Conservation (phyloP, 2,797 vertebrate genomes). For the Myoxocephalus aenaeus region DNA sequence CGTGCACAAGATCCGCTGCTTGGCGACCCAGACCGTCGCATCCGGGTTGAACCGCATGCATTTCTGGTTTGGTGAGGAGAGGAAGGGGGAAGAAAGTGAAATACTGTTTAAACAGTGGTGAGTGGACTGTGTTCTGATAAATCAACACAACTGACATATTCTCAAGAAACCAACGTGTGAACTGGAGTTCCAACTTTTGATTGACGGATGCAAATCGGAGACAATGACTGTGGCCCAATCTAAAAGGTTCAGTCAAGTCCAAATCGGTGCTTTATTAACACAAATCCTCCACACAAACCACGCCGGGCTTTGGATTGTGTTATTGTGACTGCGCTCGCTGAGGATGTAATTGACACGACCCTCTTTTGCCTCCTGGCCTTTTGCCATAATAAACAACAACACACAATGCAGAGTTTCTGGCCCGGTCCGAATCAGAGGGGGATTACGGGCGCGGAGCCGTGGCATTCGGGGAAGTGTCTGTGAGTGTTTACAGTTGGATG, state of each 20-base stretch:
- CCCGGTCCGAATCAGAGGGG: slow-evolving; percentile 36
- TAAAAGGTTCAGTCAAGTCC: background rate
- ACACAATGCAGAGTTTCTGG: slow-evolving; percentile 47
- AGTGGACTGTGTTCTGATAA: background rate
- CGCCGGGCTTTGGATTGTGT: slow-evolving; percentile 16
- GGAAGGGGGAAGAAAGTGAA: too few relatives aligned
- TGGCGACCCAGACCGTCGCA: slow-evolving; percentile 93
- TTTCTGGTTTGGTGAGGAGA: slow-evolving; percentile 83
- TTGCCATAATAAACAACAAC: background rate
- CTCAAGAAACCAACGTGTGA: background rate
- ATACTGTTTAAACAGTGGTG: slow-evolving; percentile 10
- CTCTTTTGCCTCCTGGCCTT: background rate
- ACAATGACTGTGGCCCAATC: slow-evolving; percentile 12
- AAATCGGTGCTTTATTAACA: slow-evolving; percentile 14
- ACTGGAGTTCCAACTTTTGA: slow-evolving; percentile 32
- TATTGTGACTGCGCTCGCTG: slow-evolving; percentile 17
- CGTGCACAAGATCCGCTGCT: slow-evolving; percentile 93
- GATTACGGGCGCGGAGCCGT: slow-evolving; percentile 57
- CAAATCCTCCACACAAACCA: slow-evolving; percentile 7
- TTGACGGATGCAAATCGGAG: slow-evolving; percentile 28
- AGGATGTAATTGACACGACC: slow-evolving; percentile 39
- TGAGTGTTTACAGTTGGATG: slow-evolving; percentile 49
- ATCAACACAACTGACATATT: slow-evolving; percentile 16
- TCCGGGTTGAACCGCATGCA: slow-evolving; percentile 93
- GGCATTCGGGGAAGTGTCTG: slow-evolving; percentile 49